Percentiles rank a stretch among this genome's conserved stretches.
These are phyloP conservation scores for Achroia grisella DNA, from an alignment of 1,140 invertebrate species.

Conservation along the genomic window DNA sequence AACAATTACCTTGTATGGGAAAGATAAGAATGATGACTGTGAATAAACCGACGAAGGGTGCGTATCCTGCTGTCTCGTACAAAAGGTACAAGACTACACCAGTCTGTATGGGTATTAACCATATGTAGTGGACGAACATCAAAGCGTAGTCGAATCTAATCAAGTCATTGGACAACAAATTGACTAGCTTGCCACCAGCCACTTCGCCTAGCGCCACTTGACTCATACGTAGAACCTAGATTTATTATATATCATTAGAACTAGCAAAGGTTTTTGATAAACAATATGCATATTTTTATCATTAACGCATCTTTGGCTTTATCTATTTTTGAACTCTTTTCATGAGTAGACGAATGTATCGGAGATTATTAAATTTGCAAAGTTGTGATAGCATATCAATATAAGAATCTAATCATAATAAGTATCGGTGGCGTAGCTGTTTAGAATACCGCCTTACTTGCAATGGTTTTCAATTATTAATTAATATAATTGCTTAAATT, in stretches of 20 bases:
- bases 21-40: slow-evolving; percentile 75
- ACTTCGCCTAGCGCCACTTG: slow-evolving; percentile 80
- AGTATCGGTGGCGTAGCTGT: no score
- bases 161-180: slow-evolving; percentile 88
- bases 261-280: no score
- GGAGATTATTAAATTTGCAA: no score
- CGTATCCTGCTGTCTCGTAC: slow-evolving; percentile 79
- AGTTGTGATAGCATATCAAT: no score
- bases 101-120: slow-evolving; percentile 82
- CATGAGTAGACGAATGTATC: no score
- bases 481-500: no score
- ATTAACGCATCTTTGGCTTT: no score
- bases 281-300: no score
- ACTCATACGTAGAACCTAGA: slow-evolving; percentile 76
- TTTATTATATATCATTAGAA: not conserved
- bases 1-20: slow-evolving; percentile 78
- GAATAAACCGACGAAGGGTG: slow-evolving; percentile 80
- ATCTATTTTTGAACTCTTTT: no score
- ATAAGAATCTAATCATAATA: no score
- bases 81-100: slow-evolving; percentile 77
- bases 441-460: no score
- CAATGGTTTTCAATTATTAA: no score
- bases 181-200: slow-evolving; percentile 87
- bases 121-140: slow-evolving; percentile 77
- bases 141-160: slow-evolving; percentile 78